Conservation (phyloP, 2,113 vertebrate genomes). For the Sylvia atricapilla region DNA sequence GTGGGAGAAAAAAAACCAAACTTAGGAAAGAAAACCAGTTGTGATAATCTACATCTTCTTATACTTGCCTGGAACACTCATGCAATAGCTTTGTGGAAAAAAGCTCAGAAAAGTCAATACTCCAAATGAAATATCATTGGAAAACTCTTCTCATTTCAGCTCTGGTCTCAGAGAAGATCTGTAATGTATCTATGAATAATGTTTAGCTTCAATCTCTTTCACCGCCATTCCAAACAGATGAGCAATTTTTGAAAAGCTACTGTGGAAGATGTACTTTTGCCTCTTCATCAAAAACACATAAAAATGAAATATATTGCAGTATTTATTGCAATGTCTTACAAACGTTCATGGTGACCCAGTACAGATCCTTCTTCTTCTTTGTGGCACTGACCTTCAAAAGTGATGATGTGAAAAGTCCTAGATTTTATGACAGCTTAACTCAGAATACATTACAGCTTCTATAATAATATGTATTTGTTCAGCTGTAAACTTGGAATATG, state of each 20-base stretch:
- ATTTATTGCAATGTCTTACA: slow-evolving; percentile 73
- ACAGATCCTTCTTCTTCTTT: slow-evolving; percentile 62
- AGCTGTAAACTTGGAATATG: slow-evolving; percentile 66
- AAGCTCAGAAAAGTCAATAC: slow-evolving; percentile 49
- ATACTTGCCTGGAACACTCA: neutral
- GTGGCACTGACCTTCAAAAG: slow-evolving; percentile 73
- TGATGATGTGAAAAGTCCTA: slow-evolving; percentile 70
- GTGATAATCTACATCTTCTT: slow-evolving; percentile 1
- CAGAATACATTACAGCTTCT: slow-evolving; percentile 63
- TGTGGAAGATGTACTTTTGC: slow-evolving; percentile 72
- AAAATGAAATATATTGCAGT: slow-evolving; percentile 74
- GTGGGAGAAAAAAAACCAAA: neutral
- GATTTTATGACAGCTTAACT: slow-evolving; percentile 73
- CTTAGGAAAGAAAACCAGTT: neutral
- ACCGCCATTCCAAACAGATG: slow-evolving; percentile 65
- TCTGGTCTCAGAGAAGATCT: slow-evolving; percentile 12
- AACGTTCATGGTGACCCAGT: slow-evolving; percentile 48
- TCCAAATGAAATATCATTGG: slow-evolving; percentile 50
- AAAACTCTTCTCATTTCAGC: slow-evolving; percentile 49
- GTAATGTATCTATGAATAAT: slow-evolving; percentile 70
- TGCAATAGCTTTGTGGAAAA: neutral
- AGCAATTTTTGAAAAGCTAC: slow-evolving; percentile 74
- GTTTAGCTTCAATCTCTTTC: slow-evolving; percentile 66
- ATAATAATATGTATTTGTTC: slow-evolving; percentile 70
- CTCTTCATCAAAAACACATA: slow-evolving; percentile 76